These are phyloP conservation scores for Acestrorhynchus altus DNA, from an alignment of 2,797 vertebrate genomes.

Conservation along the genomic window DNA sequence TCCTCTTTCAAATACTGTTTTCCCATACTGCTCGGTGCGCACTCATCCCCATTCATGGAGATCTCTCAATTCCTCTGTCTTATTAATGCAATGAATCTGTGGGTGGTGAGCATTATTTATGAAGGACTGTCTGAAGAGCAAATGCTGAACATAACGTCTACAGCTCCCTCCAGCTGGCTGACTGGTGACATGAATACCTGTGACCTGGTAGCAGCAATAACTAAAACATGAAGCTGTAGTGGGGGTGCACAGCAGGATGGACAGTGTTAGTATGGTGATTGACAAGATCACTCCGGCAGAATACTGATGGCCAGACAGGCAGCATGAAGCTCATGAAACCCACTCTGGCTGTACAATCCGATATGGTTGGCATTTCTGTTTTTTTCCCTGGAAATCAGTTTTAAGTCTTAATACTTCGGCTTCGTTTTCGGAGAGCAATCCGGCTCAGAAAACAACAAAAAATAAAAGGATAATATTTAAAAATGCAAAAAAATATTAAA, in stretches of 20 bases:
- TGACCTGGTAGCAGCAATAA: constrained; percentile 41
- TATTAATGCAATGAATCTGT: constrained; percentile 26
- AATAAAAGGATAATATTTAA: no score
- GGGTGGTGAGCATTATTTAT: constrained; percentile 30
- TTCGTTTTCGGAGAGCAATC: no score
- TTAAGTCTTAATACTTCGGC: no score
- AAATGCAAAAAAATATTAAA: no score
- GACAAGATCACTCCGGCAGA: not conserved
- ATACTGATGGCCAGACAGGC: constrained; percentile 1
- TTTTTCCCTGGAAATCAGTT: no score
- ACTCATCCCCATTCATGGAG: not conserved
- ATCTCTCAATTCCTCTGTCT: constrained; percentile 1
- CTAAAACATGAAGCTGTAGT: constrained; percentile 49
- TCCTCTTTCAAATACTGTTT: not conserved
- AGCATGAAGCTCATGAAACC: not conserved
- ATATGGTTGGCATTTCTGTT: not conserved
- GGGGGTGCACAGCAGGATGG: not conserved
- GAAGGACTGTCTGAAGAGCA: constrained; percentile 24
- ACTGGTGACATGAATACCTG: constrained; percentile 32
- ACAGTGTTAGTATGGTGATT: not conserved
- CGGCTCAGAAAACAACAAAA: no score
- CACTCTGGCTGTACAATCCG: not conserved
- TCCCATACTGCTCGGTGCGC: not conserved
- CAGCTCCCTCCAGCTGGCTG: constrained; percentile 5
- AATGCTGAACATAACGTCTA: constrained; percentile 28